phyloP scores from a whole-genome alignment of 2,113 vertebrate species.

The Hippocampus comes region DNA sequence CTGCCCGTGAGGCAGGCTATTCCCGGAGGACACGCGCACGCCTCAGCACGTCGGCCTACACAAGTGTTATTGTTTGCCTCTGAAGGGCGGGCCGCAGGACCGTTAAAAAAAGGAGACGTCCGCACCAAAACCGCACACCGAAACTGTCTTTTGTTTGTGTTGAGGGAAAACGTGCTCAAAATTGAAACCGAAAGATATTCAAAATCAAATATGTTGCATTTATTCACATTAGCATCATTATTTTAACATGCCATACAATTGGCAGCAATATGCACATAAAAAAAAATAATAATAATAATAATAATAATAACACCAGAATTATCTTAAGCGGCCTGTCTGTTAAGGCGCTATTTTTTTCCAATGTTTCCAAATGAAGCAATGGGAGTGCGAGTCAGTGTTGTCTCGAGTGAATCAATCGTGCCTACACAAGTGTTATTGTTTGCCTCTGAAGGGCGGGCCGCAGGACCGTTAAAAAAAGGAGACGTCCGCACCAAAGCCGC shows the following conservation, averaged over 20 bases:
- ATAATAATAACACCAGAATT: not conserved
- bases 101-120: not conserved
- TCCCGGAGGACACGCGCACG: conserved; percentile 12
- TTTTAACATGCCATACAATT: conserved; percentile 47
- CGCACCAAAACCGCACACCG: conserved; percentile 19
- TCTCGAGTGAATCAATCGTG: too few relatives aligned
- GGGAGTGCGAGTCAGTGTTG: too few relatives aligned
- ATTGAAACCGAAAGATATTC: conserved; percentile 7
- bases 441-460: conserved; percentile 26
- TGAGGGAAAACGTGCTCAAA: not conserved
- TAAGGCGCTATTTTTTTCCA: too few relatives aligned
- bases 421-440: conserved; percentile 46
- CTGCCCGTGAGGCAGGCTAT: conserved; percentile 5
- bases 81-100: conserved; percentile 13
- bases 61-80: conserved; percentile 52
- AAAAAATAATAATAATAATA: conserved; percentile 12
- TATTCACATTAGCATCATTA: conserved; percentile 40
- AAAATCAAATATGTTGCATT: conserved; percentile 29
- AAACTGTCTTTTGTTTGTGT: conserved; percentile 8
- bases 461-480: conserved; percentile 7
- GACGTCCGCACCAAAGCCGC: conserved; percentile 12
- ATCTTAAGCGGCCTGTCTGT: not conserved
- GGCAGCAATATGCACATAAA: conserved; percentile 30
- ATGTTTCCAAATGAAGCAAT: not conserved
- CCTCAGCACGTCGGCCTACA: conserved; percentile 5